Evolutionary conservation across 2,888 invertebrate species (phyloP).

Genomic region (Troglohyphantes excavatus): DNA sequence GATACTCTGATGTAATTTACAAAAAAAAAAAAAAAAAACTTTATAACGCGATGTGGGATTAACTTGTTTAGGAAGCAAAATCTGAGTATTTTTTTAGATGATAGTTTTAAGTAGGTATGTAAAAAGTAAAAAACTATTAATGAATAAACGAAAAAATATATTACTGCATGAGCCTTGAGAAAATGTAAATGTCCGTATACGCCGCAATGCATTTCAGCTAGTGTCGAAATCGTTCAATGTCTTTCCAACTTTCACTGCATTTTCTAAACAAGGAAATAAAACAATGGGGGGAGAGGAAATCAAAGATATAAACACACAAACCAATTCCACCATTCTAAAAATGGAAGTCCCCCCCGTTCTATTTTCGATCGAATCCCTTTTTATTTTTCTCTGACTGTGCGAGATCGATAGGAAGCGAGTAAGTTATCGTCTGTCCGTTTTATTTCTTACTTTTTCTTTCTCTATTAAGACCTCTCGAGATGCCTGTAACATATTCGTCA

Average conservation of each 20-base stretch:
- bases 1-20: no score
- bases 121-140: no score
- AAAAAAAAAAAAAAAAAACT: no score
- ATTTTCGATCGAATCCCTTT: conserved; percentile 13
- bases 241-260: background rate
- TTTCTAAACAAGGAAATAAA: background rate
- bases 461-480: conserved; percentile 17
- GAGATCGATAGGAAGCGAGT: conserved; percentile 34
- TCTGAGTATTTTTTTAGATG: no score
- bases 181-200: no score
- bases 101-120: no score
- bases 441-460: background rate
- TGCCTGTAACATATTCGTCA: background rate
- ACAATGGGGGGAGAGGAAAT: background rate
- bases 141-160: no score
- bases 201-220: no score
- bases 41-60: no score
- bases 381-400: conserved; percentile 14
- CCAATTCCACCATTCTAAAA: conserved; percentile 9
- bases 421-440: conserved; percentile 8
- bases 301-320: background rate
- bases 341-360: conserved; percentile 13
- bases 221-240: no score
- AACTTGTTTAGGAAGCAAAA: no score
- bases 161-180: no score